A percentile compares a stretch with the other conserved stretches of the same genome.
phyloP scores from a whole-genome alignment of 2,113 vertebrate species.

The Ceuthmochares aereus region DNA sequence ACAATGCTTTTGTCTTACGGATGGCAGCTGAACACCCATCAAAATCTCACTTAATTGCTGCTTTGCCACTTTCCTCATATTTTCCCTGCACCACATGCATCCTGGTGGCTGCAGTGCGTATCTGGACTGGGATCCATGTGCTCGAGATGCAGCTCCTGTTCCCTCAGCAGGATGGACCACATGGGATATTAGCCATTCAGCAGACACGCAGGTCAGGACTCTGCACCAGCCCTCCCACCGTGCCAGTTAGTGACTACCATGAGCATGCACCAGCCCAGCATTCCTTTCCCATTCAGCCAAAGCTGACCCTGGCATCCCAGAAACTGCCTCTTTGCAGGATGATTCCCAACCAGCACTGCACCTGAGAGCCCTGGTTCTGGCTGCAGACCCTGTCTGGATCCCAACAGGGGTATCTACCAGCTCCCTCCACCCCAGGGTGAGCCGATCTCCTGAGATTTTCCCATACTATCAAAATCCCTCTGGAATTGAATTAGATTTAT shows the following conservation, averaged over 20 bases:
- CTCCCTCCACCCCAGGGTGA: not conserved
- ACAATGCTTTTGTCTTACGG: not conserved
- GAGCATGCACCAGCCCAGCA: not conserved
- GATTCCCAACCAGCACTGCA: not conserved
- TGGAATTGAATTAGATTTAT: not conserved
- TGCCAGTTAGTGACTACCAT: not conserved
- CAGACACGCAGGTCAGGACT: not conserved
- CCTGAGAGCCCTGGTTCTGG: not conserved
- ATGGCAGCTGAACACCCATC: not conserved
- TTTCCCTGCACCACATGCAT: fast-evolving
- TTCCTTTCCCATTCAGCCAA: not conserved
- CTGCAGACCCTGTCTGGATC: not conserved
- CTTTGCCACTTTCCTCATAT: not conserved
- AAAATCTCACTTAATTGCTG: not conserved
- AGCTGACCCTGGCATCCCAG: not conserved
- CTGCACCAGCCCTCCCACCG: not conserved
- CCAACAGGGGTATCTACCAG: fast-evolving
- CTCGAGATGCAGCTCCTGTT: not conserved
- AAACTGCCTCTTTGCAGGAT: not conserved
- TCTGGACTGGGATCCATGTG: not conserved
- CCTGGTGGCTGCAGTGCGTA: fast-evolving
- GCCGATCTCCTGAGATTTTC: not conserved
- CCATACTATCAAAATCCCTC: not conserved
- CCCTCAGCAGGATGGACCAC: not conserved
- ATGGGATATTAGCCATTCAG: not conserved